phyloP scores from a whole-genome alignment of 2,113 vertebrate genomes.

The Urocolius indicus region DNA sequence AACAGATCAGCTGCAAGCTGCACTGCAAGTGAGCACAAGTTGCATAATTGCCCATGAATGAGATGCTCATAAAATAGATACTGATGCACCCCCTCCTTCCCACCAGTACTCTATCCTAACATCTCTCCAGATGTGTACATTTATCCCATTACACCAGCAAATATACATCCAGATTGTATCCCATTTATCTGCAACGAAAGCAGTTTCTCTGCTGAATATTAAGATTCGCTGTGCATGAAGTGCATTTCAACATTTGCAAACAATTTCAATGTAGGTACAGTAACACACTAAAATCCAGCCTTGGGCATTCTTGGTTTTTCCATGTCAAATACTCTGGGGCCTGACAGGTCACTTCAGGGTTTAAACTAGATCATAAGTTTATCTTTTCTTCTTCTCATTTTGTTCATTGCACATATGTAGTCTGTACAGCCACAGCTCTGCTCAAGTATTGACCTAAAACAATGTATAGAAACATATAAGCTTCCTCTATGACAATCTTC shows the following conservation, averaged over 20 bases:
- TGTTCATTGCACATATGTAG: background rate
- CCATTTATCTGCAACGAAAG: constrained; percentile 25
- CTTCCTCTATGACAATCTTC: background rate
- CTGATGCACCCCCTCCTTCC: background rate
- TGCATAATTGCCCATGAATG: constrained; percentile 5
- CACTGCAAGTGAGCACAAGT: background rate
- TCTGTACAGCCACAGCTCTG: background rate
- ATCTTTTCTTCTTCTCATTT: background rate
- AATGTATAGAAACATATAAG: background rate
- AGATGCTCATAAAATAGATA: background rate
- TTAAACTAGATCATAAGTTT: background rate
- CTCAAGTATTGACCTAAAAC: background rate
- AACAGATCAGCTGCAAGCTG: background rate
- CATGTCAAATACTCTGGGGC: background rate
- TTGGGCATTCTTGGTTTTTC: background rate
- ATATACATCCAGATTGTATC: background rate
- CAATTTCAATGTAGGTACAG: background rate
- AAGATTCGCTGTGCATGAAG: background rate
- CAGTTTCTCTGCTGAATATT: background rate
- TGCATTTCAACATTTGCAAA: constrained; percentile 1
- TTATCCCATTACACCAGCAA: constrained; percentile 11
- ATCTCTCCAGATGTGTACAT: constrained; percentile 29
- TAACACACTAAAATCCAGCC: background rate
- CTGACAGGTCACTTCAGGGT: background rate
- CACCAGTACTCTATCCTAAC: background rate